These are phyloP conservation scores for Megalops atlanticus DNA, from an alignment of 2,113 vertebrate species.

Conservation along the genomic window DNA sequence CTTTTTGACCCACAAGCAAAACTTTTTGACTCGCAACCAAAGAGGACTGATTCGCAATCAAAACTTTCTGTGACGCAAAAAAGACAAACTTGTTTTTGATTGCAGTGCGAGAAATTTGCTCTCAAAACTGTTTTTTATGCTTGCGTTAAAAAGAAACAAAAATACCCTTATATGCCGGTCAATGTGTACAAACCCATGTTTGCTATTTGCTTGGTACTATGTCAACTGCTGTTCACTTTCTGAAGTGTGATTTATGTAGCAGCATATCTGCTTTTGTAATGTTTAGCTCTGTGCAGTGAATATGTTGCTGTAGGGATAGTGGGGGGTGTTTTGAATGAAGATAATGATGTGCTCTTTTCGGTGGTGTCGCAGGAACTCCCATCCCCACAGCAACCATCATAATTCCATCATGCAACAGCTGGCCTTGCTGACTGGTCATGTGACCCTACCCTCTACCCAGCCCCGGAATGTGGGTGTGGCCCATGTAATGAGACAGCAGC, in stretches of 20 bases:
- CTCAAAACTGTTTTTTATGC: too few relatives aligned
- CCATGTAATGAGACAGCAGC: constrained; percentile 96
- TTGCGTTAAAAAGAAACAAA: too few relatives aligned
- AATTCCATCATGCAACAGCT: constrained; percentile 99
- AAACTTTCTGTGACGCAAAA: too few relatives aligned
- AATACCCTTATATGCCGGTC: too few relatives aligned
- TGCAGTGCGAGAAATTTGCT: too few relatives aligned
- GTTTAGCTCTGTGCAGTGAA: neutral
- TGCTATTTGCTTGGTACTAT: neutral
- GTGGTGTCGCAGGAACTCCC: constrained; percentile 76
- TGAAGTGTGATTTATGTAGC: neutral
- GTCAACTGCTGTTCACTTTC: neutral
- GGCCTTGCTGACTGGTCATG: constrained; percentile 85
- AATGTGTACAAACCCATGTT: constrained; percentile 25
- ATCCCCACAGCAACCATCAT: constrained; percentile 91
- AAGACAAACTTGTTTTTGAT: too few relatives aligned
- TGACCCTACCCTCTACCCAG: constrained; percentile 90
- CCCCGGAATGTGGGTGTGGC: constrained; percentile 95
- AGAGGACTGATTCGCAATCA: too few relatives aligned
- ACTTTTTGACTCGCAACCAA: too few relatives aligned
- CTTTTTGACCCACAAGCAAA: too few relatives aligned
- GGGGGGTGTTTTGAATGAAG: neutral
- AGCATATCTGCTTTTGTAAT: neutral
- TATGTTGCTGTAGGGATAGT: neutral
- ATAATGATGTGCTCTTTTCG: neutral